Base-by-base conservation (phyloP, 2,113 vertebrate species). In the Ictalurus furcatus region DNA sequence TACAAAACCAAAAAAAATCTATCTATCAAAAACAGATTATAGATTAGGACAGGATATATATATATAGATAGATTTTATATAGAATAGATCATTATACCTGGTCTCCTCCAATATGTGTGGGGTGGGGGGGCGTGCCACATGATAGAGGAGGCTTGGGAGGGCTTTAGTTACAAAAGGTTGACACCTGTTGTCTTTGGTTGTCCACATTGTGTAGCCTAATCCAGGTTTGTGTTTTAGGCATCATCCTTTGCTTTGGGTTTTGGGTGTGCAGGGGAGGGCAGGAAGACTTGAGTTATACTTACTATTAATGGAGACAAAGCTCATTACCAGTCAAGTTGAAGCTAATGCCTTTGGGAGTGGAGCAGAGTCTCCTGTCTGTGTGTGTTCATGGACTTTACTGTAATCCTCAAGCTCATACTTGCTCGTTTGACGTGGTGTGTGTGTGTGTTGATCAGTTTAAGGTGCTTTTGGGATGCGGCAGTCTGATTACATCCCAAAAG, bases 271-370 rank as follows among this genome's bases (percentile, higher is more conserved):
- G 48, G 91, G 65, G 21, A 58, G 56, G 56, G 16, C 56, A 19
- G 2, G n/a, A 21, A 11, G 81, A 89, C 92, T 82, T 84, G 44
- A 90, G 85, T 88, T 94, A 71, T 91, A 93, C 92, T 84, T 69
- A 84, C 58, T 86, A 90, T 93, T 91, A 92, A 92, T 92, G 79
- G 90, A 85, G 90, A 83, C 76, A 88, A 94, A 95, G 88, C 94
- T 91, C 87, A 89, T 94, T 94, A 94, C 40, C n/a, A 30, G 85
- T 87, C 85, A 58, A 65, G 3, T 12, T 23, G 67, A 56, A 85
- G 19, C 71, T 90, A 61, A 91, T 78, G 13, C n/a, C 14, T 3
- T 25, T 58, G 3, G 25, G 40, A 69, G 16, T 85, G 54, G 83
- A 85, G 87, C 85, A 79, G 34, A 54, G 48, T 85, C 89, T 61